These are phyloP conservation scores for Tetragonula carbonaria DNA, from an alignment of 2,888 invertebrate species.

Conservation along the genomic window DNA sequence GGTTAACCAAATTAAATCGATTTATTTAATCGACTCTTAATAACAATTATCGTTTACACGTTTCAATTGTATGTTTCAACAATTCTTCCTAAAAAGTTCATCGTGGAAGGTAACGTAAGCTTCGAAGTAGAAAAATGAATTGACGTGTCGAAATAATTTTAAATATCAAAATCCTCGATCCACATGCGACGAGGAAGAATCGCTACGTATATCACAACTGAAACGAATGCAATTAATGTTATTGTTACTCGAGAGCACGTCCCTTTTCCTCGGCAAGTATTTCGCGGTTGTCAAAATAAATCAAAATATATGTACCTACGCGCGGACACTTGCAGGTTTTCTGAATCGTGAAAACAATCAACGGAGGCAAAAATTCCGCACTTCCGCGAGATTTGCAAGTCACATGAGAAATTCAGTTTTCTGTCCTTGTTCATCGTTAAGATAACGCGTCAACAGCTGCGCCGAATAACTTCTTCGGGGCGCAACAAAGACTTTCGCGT, in stretches of 20 bases:
- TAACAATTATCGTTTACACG: no score
- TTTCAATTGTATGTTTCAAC: no score
- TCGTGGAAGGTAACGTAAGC: no score
- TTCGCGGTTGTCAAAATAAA: background rate
- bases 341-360: conserved; percentile 15
- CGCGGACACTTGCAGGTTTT: background rate
- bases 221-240: background rate
- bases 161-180: no score
- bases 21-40: no score
- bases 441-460: conserved; percentile 62
- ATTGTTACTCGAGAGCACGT: background rate
- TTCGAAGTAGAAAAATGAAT: no score
- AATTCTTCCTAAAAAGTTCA: no score
- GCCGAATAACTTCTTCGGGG: conserved; percentile 40
- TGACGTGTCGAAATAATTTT: no score
- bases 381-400: conserved; percentile 46
- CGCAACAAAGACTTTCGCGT: conserved; percentile 36
- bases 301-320: background rate
- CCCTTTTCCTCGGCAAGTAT: background rate
- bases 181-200: no score
- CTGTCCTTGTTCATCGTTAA: conserved; percentile 61
- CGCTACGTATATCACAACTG: no score
- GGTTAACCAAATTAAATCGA: no score
- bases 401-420: conserved; percentile 58
- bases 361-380: conserved; percentile 15